Conservation (phyloP, 2,113 vertebrate species). For the Hydrolagus affinis region DNA sequence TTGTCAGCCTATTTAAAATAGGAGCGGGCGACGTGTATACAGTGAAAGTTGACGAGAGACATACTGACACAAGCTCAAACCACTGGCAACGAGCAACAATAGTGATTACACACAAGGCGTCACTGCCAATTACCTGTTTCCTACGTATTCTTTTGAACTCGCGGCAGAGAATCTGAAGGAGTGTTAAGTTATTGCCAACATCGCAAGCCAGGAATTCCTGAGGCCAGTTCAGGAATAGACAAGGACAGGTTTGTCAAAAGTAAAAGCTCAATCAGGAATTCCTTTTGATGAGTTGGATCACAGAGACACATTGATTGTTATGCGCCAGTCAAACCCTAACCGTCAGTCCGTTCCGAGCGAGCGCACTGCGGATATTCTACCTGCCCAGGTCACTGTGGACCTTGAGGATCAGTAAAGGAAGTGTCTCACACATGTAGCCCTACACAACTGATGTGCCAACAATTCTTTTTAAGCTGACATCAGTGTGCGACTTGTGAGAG, state of each 20-base stretch:
- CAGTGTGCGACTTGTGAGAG: no score
- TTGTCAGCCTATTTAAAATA: background rate
- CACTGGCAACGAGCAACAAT: background rate
- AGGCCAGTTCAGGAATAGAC: background rate
- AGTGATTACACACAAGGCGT: background rate
- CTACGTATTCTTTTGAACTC: constrained; percentile 18
- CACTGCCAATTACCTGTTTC: constrained; percentile 24
- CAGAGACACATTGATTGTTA: background rate
- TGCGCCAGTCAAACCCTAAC: no score
- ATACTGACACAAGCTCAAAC: background rate
- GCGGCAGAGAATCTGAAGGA: background rate
- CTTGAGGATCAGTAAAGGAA: no score
- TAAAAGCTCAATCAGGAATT: constrained; percentile 10
- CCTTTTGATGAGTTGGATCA: constrained; percentile 7
- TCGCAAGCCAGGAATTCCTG: constrained; percentile 7
- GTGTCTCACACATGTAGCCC: no score
- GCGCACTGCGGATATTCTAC: no score
- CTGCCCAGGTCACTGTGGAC: no score
- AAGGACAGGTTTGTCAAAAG: constrained; percentile 1
- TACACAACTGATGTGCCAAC: no score
- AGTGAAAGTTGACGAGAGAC: background rate
- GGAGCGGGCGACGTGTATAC: no score
- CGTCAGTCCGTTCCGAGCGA: no score
- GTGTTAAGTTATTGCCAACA: constrained; percentile 2
- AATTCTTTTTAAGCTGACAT: no score